Evolutionary conservation across 2,797 vertebrate genomes (phyloP).

Genomic region (Scolopax rusticola): DNA sequence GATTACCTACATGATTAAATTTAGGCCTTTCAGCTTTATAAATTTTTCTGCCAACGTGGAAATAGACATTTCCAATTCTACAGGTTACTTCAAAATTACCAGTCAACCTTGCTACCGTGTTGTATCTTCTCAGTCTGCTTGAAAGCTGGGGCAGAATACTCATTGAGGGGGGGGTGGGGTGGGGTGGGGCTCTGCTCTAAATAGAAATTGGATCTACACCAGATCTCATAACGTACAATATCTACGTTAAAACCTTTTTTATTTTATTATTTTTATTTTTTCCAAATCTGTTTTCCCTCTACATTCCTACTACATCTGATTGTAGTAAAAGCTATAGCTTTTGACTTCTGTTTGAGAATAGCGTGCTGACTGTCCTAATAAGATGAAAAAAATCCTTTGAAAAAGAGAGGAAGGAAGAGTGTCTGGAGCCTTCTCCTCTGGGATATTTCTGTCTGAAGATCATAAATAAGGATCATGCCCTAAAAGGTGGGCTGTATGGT

Average conservation of each 20-base stretch:
- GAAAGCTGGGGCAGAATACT: not conserved
- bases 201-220: not conserved
- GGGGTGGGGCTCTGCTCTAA: not conserved
- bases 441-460: conserved; percentile 54
- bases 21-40: not conserved
- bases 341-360: conserved; percentile 19
- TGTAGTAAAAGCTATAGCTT: not conserved
- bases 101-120: not conserved
- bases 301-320: not conserved
- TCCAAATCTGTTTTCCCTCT: not conserved
- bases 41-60: not conserved
- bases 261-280: not conserved
- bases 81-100: not conserved
- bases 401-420: conserved; percentile 67
- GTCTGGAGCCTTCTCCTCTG: conserved; percentile 58
- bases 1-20: not conserved
- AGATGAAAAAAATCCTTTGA: conserved; percentile 53
- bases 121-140: not conserved
- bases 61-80: not conserved
- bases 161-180: not conserved
- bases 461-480: conserved; percentile 19
- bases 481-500: not conserved
- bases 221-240: not conserved
- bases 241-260: not conserved
- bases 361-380: not conserved